Base-by-base conservation (phyloP, 92 coral and sea anemone species). In the Hydrozoanthus gracilis region DNA sequence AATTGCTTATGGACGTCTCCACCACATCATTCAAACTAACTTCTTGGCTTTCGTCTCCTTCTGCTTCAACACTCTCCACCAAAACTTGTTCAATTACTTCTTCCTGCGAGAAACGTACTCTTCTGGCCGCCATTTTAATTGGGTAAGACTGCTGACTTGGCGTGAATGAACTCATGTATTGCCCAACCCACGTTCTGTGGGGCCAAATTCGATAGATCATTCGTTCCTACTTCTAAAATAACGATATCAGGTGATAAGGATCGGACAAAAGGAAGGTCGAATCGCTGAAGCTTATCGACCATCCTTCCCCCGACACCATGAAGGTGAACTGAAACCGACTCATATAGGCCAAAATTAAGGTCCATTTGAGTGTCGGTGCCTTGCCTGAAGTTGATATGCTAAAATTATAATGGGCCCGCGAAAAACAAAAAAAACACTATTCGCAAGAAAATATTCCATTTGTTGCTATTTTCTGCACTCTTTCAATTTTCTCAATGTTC, bases 401-500 rank as follows among this genome's bases (percentile, higher is more conserved):
- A n/a, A n/a, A n/a, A n/a, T n/a, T n/a, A n/a, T n/a, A n/a, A n/a
- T n/a, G n/a, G n/a, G n/a, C n/a, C n/a, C n/a, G n/a, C n/a, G n/a
- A n/a, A n/a, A n/a, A n/a, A n/a, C n/a, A n/a, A n/a, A n/a, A n/a
- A n/a, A n/a, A n/a, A n/a, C n/a, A n/a, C n/a, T n/a, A n/a, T n/a
- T n/a, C n/a, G n/a, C n/a, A n/a, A n/a, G n/a, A n/a, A n/a, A n/a
- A n/a, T n/a, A n/a, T n/a, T n/a, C n/a, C n/a, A n/a, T n/a, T n/a
- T n/a, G n/a, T 82, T 68, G 58, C 85, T 56, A 75, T 82, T 45
- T 48, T 65, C 72, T 83, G 87, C 3, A 69, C 88, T 73, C 45
- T 71, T 67, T 83, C 79, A 49, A 71, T 69, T 39, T 39, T 84
- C 54, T 52, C 76, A 71, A 78, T 70, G 65, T 45, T 76, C 76